Evolutionary conservation across 2,113 vertebrate species (phyloP), one percentile per base, ranked within the genome.

Genomic region (Hassar affinis): DNA sequence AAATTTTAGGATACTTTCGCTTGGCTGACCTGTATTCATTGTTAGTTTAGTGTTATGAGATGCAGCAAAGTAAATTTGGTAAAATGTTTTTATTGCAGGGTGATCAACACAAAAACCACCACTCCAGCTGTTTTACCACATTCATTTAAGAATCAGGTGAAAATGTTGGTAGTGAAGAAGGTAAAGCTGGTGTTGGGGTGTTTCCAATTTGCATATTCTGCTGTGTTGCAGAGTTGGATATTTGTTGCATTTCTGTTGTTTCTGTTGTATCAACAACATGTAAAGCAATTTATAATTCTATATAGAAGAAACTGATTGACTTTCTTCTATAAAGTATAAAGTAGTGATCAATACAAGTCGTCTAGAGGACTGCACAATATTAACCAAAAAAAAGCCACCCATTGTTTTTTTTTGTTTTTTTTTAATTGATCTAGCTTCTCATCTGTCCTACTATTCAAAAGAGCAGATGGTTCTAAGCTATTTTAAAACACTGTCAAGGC

Each of bases 401-500:
- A n/a, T n/a, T 42, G 27, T 80, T 25, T 25, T 6, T 68, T 68
- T 51, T 14, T 42, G 27, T 80, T 25, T 25, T 6, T 68, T 68
- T 51, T 14, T 12, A 1, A 25, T 42, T 25, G 3, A 69, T 42
- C 68, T n/a, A 27, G 12, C 22, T 72, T 15, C 42, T 49, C 6
- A 49, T 51, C 45, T 6, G 27, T 25, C 38, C 68, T n/a, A 0
- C 25, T 8, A 49, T 6, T 72, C 0, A n/a, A 72, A 72, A 14
- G 42, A 72, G 25, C n/a, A 30, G 69, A 51, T 71, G 35, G 54
- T 3, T 18, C 59, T 30, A 22, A 66, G 18, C 42, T 15, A 51
- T 82, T 59, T 74, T n/a, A 45, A 59, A 22, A 74, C 51, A 59
- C 61, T 68, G 14, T 25, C 54, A 79, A 47, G 15, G 62, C 78